These are phyloP conservation scores for Drosophila azteca DNA, from an alignment of 1,140 invertebrate species.

Conservation along the genomic window DNA sequence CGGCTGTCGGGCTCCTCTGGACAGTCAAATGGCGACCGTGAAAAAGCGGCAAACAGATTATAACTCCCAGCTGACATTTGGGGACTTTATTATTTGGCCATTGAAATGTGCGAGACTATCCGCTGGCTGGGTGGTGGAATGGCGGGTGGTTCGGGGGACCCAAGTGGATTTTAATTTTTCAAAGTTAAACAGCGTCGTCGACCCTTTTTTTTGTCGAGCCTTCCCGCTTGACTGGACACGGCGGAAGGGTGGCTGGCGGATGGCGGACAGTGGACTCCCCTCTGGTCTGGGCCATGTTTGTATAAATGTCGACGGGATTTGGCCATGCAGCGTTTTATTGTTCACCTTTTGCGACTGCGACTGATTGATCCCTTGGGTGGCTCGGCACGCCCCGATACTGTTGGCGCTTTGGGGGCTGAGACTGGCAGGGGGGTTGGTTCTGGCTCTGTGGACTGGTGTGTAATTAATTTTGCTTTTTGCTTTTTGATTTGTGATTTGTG, in stretches of 20 bases:
- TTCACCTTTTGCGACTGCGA: constrained; percentile 71
- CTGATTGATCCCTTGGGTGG: constrained; percentile 78
- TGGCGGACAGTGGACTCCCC: constrained; percentile 4
- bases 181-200: constrained; percentile 70
- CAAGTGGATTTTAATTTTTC: constrained; percentile 82
- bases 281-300: constrained; percentile 49
- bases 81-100: constrained; percentile 79
- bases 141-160: constrained; percentile 33
- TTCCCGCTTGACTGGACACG: background rate
- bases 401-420: background rate
- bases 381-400: constrained; percentile 37
- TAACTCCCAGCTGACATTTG: constrained; percentile 78
- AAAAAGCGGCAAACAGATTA: constrained; percentile 81
- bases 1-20: constrained; percentile 4
- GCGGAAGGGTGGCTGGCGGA: background rate
- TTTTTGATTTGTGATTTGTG: constrained; percentile 57
- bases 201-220: constrained; percentile 63
- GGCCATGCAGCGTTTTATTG: constrained; percentile 54
- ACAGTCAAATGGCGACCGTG: constrained; percentile 69
- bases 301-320: constrained; percentile 56
- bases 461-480: constrained; percentile 73
- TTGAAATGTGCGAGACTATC: constrained; percentile 72
- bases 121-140: constrained; percentile 11
- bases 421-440: background rate
- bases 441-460: constrained; percentile 7